Conservation (phyloP, 2,797 vertebrate species). For the Potorous gilbertii region DNA sequence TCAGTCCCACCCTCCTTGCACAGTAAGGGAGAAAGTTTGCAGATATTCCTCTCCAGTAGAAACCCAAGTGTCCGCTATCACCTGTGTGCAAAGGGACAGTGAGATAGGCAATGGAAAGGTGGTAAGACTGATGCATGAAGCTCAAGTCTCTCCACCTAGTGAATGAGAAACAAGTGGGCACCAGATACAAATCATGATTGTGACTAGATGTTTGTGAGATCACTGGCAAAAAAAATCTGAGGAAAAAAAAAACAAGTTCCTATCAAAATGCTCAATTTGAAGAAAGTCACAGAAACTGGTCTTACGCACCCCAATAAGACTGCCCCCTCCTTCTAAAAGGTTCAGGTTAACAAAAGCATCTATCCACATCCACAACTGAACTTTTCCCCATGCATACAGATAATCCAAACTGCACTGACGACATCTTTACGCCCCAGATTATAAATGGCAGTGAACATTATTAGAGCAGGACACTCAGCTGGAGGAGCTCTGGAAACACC, state of each 20-base stretch:
- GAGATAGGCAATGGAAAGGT: background rate
- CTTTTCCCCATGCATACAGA: background rate
- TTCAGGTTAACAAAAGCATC: background rate
- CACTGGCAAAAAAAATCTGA: background rate
- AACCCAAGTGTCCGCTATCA: background rate
- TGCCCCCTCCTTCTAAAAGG: background rate
- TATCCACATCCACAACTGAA: background rate
- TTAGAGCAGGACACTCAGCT: background rate
- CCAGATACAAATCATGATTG: background rate
- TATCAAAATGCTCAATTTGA: background rate
- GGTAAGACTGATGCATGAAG: background rate
- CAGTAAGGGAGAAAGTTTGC: background rate
- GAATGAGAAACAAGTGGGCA: background rate
- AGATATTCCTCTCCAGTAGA: too few species aligned
- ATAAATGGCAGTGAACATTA: conserved; percentile 36
- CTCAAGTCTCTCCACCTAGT: background rate
- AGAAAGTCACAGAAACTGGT: background rate
- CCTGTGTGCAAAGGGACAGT: background rate
- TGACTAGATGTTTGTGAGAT: background rate
- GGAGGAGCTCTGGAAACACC: background rate
- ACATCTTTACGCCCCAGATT: background rate
- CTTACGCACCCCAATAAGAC: background rate
- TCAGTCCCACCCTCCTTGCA: too few species aligned
- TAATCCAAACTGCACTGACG: background rate
- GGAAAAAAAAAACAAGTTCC: rapidly evolving